A percentile compares a stretch with the other conserved stretches of the same genome.
Conservation (phyloP, 1,140 invertebrate species). For the Drosophila sulfurigaster region DNA sequence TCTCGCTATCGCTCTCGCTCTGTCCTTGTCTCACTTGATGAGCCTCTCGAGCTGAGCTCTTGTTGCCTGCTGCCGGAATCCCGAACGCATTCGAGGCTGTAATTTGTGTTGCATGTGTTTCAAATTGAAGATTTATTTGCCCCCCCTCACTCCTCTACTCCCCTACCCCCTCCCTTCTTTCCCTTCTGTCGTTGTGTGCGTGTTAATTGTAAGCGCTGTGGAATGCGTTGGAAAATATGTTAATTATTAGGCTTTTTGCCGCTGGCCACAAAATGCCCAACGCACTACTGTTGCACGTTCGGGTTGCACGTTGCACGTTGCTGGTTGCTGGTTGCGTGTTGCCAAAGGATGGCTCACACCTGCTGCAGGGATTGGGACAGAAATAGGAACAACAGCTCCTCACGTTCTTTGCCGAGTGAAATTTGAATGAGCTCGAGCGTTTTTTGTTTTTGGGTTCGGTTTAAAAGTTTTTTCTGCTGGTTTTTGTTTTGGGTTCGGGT, state of each 20-base stretch:
- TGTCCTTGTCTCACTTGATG: slow-evolving; percentile 54
- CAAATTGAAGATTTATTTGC: slow-evolving; percentile 83
- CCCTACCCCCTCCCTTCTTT: not conserved
- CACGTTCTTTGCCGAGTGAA: slow-evolving; percentile 53
- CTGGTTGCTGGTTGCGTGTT: slow-evolving; percentile 28
- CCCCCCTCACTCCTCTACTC: slow-evolving; percentile 36
- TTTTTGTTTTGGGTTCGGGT: not conserved
- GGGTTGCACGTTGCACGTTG: slow-evolving; percentile 21
- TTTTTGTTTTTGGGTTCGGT: slow-evolving; percentile 14
- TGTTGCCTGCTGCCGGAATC: slow-evolving; percentile 48
- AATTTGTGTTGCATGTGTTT: slow-evolving; percentile 84
- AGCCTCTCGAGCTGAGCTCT: slow-evolving; percentile 47
- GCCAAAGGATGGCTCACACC: slow-evolving; percentile 62
- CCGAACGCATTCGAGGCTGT: slow-evolving; percentile 68
- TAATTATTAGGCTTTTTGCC: slow-evolving; percentile 79
- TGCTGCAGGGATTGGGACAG: slow-evolving; percentile 34
- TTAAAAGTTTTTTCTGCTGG: not conserved
- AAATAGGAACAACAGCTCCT: slow-evolving; percentile 4
- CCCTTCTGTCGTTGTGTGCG: slow-evolving; percentile 59
- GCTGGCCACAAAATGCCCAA: slow-evolving; percentile 41
- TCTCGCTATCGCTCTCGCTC: not conserved
- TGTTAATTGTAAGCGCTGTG: slow-evolving; percentile 82
- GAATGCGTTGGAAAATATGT: slow-evolving; percentile 83
- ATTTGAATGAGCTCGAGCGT: slow-evolving; percentile 60
- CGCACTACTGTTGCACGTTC: slow-evolving; percentile 22